These are phyloP conservation scores for Rhopilema esculentum DNA, from an alignment of 30 jellyfish, hydroid and myxozoan species.

Conservation along the genomic window DNA sequence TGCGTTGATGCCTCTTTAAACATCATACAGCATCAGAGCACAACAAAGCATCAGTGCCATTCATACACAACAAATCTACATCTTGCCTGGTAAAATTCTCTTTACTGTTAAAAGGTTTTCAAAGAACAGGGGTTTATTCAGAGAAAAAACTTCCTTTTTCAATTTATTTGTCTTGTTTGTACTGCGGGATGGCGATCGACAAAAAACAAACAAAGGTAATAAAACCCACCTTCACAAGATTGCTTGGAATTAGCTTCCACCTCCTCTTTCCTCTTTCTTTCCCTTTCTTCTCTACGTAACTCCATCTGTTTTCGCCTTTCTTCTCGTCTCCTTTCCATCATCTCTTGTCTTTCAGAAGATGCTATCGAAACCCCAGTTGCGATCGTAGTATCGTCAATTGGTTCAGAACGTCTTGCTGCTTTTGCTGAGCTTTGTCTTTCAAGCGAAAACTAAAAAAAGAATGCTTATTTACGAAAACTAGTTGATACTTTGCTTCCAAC, in stretches of 20 bases:
- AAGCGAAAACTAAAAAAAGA: not conserved
- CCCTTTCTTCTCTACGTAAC: constrained; percentile 48
- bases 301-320: constrained; percentile 58
- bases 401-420: not conserved
- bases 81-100: no score
- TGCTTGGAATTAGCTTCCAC: not conserved
- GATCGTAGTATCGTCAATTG: not conserved
- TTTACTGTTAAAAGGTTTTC: no score
- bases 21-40: no score
- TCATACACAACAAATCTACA: no score
- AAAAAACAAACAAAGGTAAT: not conserved
- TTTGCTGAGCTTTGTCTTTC: not conserved
- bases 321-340: constrained; percentile 38
- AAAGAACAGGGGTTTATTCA: no score
- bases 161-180: not conserved
- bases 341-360: constrained; percentile 20
- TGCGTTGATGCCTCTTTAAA: no score
- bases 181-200: not conserved
- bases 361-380: not conserved
- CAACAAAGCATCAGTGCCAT: no score
- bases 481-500: not conserved
- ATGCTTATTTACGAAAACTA: no score
- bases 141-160: not conserved
- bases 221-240: not conserved
- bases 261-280: constrained; percentile 3